Conservation (phyloP, 2,888 invertebrate species). For the Eretmocerus hayati region DNA sequence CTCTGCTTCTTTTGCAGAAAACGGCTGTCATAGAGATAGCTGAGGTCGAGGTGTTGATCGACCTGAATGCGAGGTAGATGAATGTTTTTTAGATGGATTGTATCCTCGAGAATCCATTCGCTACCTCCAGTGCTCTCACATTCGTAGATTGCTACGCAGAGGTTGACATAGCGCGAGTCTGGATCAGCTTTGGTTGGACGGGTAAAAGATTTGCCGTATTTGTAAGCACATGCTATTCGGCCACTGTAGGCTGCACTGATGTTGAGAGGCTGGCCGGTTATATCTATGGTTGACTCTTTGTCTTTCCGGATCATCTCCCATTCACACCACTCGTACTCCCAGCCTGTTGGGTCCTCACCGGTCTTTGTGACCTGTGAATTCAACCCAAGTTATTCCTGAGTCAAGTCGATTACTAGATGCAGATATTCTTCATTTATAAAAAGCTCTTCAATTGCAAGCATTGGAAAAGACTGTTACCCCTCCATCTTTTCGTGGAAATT, state of each 20-base stretch:
- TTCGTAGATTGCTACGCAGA: constrained; percentile 94
- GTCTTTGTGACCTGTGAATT: constrained; percentile 7
- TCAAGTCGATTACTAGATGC: too few relatives aligned
- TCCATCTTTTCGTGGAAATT: too few relatives aligned
- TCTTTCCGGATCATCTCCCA: constrained; percentile 81
- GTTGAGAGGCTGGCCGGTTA: constrained; percentile 80
- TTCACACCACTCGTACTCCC: constrained; percentile 71
- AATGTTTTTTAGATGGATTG: constrained; percentile 88
- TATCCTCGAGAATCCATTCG: constrained; percentile 92
- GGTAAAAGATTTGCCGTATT: constrained; percentile 84
- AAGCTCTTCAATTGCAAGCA: too few relatives aligned
- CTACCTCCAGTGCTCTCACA: constrained; percentile 97
- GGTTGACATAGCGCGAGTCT: constrained; percentile 77
- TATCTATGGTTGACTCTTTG: constrained; percentile 61
- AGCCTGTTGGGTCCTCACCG: constrained; percentile 20
- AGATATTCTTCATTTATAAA: too few relatives aligned
- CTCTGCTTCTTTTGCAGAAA: constrained; percentile 77
- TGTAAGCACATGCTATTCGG: constrained; percentile 94
- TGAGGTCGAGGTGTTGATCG: constrained; percentile 75
- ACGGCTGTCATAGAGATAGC: constrained; percentile 68
- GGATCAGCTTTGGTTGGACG: constrained; percentile 68
- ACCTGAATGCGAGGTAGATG: constrained; percentile 76
- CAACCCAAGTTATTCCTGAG: too few relatives aligned
- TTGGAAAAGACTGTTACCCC: too few relatives aligned
- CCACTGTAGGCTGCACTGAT: constrained; percentile 98